Percentiles rank a stretch among this genome's conserved stretches.
phyloP scores from a whole-genome alignment of 2,113 vertebrate genomes.

The Rana temporaria region DNA sequence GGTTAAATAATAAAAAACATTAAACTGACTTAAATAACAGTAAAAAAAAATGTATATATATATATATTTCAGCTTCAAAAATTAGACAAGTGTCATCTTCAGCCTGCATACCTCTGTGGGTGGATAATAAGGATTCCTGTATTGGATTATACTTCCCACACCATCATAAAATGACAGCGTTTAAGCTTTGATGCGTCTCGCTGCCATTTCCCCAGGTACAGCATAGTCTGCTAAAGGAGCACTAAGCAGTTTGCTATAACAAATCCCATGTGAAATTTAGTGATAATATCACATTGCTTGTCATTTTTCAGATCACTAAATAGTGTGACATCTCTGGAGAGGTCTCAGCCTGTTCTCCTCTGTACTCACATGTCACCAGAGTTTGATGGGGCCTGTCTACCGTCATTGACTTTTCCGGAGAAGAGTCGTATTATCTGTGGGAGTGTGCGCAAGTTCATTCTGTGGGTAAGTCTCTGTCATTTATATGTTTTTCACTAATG shows the following conservation, averaged over 20 bases:
- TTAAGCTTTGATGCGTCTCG: background rate
- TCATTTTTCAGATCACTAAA: slow-evolving; percentile 23
- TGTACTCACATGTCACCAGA: too few species aligned
- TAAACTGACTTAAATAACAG: too few species aligned
- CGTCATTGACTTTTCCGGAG: too few species aligned
- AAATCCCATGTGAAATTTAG: background rate
- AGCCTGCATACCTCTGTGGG: background rate
- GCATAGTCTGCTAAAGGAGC: background rate
- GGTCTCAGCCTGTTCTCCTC: slow-evolving; percentile 1
- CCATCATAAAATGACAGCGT: slow-evolving; percentile 4
- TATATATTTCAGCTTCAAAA: background rate
- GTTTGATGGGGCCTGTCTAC: too few species aligned
- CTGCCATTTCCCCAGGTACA: background rate
- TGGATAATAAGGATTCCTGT: slow-evolving; percentile 25
- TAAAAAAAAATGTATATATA: too few species aligned
- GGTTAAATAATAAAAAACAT: too few species aligned
- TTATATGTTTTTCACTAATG: too few species aligned
- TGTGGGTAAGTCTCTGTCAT: too few species aligned
- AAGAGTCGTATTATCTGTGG: too few species aligned
- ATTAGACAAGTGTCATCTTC: slow-evolving; percentile 15
- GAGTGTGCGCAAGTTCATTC: too few species aligned
- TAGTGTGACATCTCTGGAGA: slow-evolving; percentile 11
- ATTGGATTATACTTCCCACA: slow-evolving; percentile 9
- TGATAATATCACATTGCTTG: slow-evolving; percentile 12
- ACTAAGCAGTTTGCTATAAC: slow-evolving; percentile 5